Conservation (phyloP, 2,113 vertebrate species). For the Tragelaphus imberbis region DNA sequence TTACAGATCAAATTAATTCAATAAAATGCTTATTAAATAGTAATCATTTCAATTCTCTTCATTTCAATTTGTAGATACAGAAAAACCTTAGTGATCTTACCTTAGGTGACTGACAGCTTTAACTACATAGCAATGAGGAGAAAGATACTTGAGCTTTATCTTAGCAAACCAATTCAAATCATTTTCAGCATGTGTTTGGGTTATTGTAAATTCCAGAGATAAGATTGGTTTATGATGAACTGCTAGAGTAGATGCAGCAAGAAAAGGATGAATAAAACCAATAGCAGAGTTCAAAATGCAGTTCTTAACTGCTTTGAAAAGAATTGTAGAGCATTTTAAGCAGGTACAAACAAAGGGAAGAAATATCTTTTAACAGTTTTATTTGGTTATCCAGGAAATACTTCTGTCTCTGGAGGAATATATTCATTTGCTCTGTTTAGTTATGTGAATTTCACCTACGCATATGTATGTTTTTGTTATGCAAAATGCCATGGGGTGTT, state of each 20-base stretch:
- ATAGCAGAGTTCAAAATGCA: not conserved
- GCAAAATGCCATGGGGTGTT: not conserved
- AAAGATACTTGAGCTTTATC: not conserved
- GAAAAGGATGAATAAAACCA: not conserved
- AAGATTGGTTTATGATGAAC: not conserved
- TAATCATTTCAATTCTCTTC: not conserved
- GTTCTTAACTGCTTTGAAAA: conserved; percentile 6
- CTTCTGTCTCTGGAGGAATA: not conserved
- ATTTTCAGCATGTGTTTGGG: not conserved
- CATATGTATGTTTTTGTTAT: conserved; percentile 15
- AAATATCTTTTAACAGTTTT: not conserved
- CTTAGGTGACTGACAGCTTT: not conserved
- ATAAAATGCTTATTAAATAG: conserved; percentile 4
- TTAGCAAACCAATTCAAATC: not conserved
- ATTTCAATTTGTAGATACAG: not conserved
- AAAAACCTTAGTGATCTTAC: not conserved
- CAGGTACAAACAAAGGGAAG: not conserved
- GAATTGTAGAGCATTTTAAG: not conserved
- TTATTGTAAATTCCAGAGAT: not conserved
- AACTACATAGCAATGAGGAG: not conserved
- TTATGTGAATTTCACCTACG: not conserved
- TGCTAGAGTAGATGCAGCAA: not conserved
- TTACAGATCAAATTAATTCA: not conserved
- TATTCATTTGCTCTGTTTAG: conserved; percentile 30
- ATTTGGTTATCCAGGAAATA: conserved; percentile 12